A percentile compares a stretch with the other conserved stretches of the same genome.
Conservation (phyloP, 2,113 vertebrate genomes). For the Pitta sordida region DNA sequence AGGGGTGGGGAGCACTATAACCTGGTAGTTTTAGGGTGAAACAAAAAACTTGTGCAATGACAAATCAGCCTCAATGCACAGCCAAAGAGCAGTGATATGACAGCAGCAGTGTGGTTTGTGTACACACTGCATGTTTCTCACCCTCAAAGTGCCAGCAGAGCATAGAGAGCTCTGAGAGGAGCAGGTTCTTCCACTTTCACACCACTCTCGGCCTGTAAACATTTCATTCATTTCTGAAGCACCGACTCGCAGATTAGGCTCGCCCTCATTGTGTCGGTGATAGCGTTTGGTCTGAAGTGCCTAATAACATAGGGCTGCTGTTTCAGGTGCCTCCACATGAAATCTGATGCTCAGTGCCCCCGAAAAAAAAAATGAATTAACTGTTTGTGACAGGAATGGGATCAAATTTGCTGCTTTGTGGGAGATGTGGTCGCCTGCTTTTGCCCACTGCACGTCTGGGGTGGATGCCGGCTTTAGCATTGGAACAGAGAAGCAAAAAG, state of each 20-base stretch:
- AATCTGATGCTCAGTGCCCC: conserved; percentile 1
- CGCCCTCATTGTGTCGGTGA: conserved; percentile 2
- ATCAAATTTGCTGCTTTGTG: background rate
- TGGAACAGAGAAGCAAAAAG: background rate
- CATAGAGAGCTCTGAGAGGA: background rate
- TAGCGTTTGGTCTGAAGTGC: conserved; percentile 2
- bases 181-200: conserved; percentile 43
- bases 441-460: background rate
- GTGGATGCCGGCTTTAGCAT: background rate
- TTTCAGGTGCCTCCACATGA: conserved; percentile 22
- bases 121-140: background rate
- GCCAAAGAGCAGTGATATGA: background rate
- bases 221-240: conserved; percentile 20
- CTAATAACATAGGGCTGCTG: conserved; percentile 20
- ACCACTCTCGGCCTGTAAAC: background rate
- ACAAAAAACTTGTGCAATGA: background rate
- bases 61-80: background rate
- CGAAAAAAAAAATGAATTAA: conserved; percentile 12
- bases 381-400: background rate
- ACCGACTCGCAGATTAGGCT: conserved; percentile 1
- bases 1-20: background rate
- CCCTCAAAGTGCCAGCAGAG: background rate
- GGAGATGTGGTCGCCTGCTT: background rate
- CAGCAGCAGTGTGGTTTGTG: background rate
- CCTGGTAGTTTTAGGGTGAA: background rate